Percentiles rank a stretch among this genome's conserved stretches.
Conservation (phyloP, 2,888 invertebrate species). For the Euplagia quadripunctaria region DNA sequence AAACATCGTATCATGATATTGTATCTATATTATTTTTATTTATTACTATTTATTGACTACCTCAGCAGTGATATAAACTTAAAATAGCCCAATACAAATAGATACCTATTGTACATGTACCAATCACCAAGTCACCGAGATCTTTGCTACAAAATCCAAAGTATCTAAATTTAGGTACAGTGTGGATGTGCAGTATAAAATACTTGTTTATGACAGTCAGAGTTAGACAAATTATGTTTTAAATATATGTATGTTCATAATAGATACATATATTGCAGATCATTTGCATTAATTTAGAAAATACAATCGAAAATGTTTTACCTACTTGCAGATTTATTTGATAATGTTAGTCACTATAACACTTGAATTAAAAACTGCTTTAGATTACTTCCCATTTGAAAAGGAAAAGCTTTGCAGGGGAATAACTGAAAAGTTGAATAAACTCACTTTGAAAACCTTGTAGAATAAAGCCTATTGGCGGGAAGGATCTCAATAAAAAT, state of each 20-base stretch:
- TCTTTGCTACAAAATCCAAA: conserved; percentile 20
- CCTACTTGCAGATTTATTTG: conserved; percentile 45
- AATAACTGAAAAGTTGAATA: conserved; percentile 54
- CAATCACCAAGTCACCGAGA: not conserved
- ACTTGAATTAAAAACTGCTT: conserved; percentile 50
- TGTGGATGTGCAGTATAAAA: conserved; percentile 18
- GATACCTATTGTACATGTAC: not conserved
- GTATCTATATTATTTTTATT: conserved; percentile 51
- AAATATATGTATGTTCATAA: not conserved
- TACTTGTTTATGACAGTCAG: conserved; percentile 21
- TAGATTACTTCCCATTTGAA: conserved; percentile 48
- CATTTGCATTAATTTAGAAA: conserved; percentile 23
- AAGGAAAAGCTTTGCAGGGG: conserved; percentile 67
- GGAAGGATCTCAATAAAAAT: conserved; percentile 42
- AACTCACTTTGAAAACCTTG: conserved; percentile 50
- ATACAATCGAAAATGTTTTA: conserved; percentile 13
- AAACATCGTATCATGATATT: conserved; percentile 66
- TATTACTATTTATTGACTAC: conserved; percentile 34
- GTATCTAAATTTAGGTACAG: conserved; percentile 18
- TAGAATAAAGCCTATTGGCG: conserved; percentile 59
- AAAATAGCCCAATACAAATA: not conserved
- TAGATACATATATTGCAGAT: conserved; percentile 28
- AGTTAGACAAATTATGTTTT: too few relatives aligned
- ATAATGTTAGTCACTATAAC: conserved; percentile 62
- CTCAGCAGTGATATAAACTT: not conserved